Conservation (phyloP, 2,113 vertebrate genomes). For the Struthidea cinerea region DNA sequence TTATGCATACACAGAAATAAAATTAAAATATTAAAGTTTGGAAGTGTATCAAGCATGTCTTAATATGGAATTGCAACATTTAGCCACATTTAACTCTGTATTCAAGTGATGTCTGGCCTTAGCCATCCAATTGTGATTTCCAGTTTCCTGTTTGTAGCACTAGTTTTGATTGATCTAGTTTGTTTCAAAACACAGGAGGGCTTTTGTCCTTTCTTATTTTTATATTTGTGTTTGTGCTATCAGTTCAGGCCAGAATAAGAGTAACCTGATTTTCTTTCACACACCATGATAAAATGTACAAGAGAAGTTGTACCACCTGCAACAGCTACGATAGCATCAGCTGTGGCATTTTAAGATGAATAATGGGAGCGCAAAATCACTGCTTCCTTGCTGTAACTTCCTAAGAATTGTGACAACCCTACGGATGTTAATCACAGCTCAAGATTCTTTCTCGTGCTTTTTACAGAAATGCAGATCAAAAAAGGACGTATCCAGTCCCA, state of each 20-base stretch:
- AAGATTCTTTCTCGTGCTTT: neutral
- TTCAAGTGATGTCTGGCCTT: neutral
- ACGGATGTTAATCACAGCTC: neutral
- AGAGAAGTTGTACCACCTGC: neutral
- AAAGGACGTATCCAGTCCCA: neutral
- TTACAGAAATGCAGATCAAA: neutral
- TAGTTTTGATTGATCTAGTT: neutral
- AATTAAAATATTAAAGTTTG: neutral
- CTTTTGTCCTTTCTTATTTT: neutral
- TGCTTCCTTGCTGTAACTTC: neutral
- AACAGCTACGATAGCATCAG: neutral
- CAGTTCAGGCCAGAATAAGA: neutral
- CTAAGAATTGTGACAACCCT: neutral
- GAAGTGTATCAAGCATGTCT: neutral
- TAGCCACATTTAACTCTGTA: neutral
- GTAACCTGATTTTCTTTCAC: neutral
- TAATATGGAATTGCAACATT: neutral
- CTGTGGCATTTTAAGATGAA: neutral
- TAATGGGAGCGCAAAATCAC: neutral
- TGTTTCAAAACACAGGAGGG: neutral
- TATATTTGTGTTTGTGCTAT: neutral
- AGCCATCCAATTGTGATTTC: neutral
- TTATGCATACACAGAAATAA: neutral
- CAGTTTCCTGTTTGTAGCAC: neutral
- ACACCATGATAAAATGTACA: neutral